Base-by-base conservation (phyloP, 35 echinoderm and acorn worm genomes). In the Eucidaris tribuloides region DNA sequence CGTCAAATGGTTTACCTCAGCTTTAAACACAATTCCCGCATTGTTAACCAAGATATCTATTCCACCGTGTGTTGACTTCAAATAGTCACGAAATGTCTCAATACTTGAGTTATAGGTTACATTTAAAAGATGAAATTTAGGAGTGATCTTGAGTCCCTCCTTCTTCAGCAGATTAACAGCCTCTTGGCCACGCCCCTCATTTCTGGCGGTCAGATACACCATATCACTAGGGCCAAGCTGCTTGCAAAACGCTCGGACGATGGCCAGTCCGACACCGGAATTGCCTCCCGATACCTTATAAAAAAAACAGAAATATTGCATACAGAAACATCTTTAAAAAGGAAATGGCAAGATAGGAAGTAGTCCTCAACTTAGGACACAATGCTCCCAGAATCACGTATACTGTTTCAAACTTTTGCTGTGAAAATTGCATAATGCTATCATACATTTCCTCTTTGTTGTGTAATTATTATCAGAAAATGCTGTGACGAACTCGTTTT, bases 21-120 rank as follows among this genome's bases (percentile, higher is more conserved):
- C 92, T 58, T 90, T 96, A 37, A 59, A 96, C 5, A 88, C 92
- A 61, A 90, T 81, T 17, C 63, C 93, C 38, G 93, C 93, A 96
- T 96, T 96, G 71, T 96, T 91, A 7, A 96, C 79, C 60, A 96
- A 44, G 33, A 96, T 86, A 59, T 96, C 93, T 28, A 96, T 22
- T 3, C 88, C 88, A 29, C 92, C 92, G 82, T 94, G 82, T 32
- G 64, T 57, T 46, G 62, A 55, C 65, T 82, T 82, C 9, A 94
- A 42, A 61, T 81, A 42, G 32, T 96, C 88, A 58, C 80, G 45
- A 44, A 91, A 29, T 30, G 37, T 65, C 9, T 59, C 62, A 15
- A 94, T 79, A 29, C 86, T 89, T 25, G 79, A 61, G 15, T 18
- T 11, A 36, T 88, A 49, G 58, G 28, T 76, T 20, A 90, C 79